Percentiles rank a stretch among this genome's conserved stretches.
phyloP scores from a whole-genome alignment of 2,797 vertebrate species.

The Poeciliopsis gracilis region DNA sequence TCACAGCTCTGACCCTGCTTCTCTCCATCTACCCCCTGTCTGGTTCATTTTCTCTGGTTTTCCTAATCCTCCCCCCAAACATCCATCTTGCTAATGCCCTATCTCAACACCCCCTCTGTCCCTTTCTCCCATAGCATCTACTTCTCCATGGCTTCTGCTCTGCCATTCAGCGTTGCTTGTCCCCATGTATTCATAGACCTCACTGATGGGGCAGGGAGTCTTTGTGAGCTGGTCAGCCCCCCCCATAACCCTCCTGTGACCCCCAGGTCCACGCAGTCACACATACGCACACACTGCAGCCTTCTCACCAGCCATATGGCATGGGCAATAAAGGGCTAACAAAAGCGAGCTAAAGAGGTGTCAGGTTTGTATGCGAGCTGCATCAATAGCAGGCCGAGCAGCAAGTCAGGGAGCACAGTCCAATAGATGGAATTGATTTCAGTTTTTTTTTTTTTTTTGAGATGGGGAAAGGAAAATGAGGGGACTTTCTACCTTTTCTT shows the following conservation, averaged over 20 bases:
- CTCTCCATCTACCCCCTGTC: constrained; percentile 58
- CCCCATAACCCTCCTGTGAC: constrained; percentile 57
- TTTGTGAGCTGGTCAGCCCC: constrained; percentile 70
- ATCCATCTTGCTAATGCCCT: constrained; percentile 70
- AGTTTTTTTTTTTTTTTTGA: constrained; percentile 32
- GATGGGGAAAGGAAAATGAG: constrained; percentile 43
- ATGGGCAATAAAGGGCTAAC: constrained; percentile 67
- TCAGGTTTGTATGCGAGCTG: constrained; percentile 57
- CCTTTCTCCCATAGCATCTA: constrained; percentile 45
- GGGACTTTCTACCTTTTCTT: constrained; percentile 66
- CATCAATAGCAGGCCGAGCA: constrained; percentile 66
- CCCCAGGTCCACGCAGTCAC: constrained; percentile 41
- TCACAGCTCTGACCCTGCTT: constrained; percentile 41
- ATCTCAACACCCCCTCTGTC: constrained; percentile 42
- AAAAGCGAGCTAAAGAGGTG: constrained; percentile 76
- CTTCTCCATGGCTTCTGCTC: constrained; percentile 70
- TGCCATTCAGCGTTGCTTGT: constrained; percentile 72
- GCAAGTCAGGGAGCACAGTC: constrained; percentile 56
- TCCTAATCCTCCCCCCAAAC: constrained; percentile 55
- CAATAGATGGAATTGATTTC: constrained; percentile 76
- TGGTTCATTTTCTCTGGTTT: constrained; percentile 60
- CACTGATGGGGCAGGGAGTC: constrained; percentile 75
- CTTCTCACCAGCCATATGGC: constrained; percentile 80
- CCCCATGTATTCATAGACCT: constrained; percentile 78
- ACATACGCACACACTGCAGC: constrained; percentile 36